phyloP scores from a whole-genome alignment of 2,797 vertebrate species.

The Falco rusticolus region DNA sequence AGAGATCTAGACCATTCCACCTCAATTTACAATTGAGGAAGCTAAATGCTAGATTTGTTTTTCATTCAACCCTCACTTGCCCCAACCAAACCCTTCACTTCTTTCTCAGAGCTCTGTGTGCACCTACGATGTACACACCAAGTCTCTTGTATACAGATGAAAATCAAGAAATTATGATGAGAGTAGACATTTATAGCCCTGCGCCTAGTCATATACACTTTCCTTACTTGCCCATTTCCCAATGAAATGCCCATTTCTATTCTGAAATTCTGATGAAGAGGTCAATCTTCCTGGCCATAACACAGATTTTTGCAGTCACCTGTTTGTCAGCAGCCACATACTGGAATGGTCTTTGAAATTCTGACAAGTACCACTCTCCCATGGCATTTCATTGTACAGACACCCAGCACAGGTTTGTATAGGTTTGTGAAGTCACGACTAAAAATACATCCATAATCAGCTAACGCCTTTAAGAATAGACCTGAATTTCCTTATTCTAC shows the following conservation, averaged over 20 bases:
- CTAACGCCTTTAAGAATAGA: not conserved
- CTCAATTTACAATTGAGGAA: not conserved
- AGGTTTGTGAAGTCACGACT: not conserved
- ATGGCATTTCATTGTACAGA: not conserved
- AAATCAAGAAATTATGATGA: not conserved
- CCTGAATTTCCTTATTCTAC: not conserved
- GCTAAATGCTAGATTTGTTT: not conserved
- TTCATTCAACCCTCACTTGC: not conserved
- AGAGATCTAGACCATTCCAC: not conserved
- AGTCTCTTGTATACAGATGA: not conserved
- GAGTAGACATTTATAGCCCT: not conserved
- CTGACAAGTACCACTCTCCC: not conserved
- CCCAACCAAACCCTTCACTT: not conserved
- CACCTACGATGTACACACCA: not conserved
- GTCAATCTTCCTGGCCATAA: not conserved
- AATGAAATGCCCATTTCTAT: not conserved
- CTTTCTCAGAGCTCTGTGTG: not conserved
- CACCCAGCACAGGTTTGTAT: not conserved
- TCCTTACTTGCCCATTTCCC: not conserved
- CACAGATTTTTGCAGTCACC: not conserved
- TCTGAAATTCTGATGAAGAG: not conserved
- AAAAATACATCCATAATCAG: not conserved
- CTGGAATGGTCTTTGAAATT: not conserved
- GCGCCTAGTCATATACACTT: accelerated
- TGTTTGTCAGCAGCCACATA: not conserved